These are phyloP conservation scores for Cheiracanthium punctorium DNA, from an alignment of 2,888 invertebrate genomes.

Conservation along the genomic window DNA sequence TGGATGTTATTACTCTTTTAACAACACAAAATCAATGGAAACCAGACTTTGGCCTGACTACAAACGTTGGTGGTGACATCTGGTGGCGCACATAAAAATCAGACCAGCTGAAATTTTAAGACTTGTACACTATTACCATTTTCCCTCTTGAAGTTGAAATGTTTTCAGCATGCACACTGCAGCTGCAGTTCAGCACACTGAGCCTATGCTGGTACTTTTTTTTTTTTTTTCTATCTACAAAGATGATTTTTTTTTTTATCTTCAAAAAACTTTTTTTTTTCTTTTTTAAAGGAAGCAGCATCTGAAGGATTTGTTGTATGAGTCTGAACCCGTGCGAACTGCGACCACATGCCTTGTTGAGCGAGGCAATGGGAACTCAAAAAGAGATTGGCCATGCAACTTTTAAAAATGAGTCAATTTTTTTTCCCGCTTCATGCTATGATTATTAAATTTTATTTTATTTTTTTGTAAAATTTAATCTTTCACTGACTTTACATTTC, in stretches of 20 bases:
- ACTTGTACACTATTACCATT: slow-evolving; percentile 33
- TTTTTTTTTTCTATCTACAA: slow-evolving; percentile 55
- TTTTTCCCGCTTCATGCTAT: slow-evolving; percentile 64
- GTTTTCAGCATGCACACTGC: slow-evolving; percentile 4
- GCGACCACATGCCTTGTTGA: slow-evolving; percentile 23
- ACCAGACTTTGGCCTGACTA: slow-evolving; percentile 42
- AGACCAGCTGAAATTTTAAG: slow-evolving; percentile 67
- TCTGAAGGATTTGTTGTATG: slow-evolving; percentile 27
- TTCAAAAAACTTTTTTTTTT: slow-evolving; percentile 21
- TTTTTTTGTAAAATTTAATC: slow-evolving; percentile 46
- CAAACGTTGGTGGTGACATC: slow-evolving; percentile 50
- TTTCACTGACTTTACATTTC: slow-evolving; percentile 25
- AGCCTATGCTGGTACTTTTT: slow-evolving; percentile 29
- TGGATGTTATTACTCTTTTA: slow-evolving; percentile 29
- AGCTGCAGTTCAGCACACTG: slow-evolving; percentile 22
- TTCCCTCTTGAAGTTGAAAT: slow-evolving; percentile 1
- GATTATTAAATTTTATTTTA: slow-evolving; percentile 46
- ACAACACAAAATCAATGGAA: slow-evolving; percentile 33
- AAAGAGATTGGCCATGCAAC: slow-evolving; percentile 53
- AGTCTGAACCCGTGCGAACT: slow-evolving; percentile 61
- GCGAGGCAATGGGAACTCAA: slow-evolving; percentile 36
- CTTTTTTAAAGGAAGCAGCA: slow-evolving; percentile 56
- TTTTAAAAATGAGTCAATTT: slow-evolving; percentile 35
- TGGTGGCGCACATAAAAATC: slow-evolving; percentile 56
- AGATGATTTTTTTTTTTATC: slow-evolving; percentile 1